Evolutionary conservation across 2,797 vertebrate species (phyloP), one percentile per base, ranked within the genome.

Genomic region (Pterois miles): DNA sequence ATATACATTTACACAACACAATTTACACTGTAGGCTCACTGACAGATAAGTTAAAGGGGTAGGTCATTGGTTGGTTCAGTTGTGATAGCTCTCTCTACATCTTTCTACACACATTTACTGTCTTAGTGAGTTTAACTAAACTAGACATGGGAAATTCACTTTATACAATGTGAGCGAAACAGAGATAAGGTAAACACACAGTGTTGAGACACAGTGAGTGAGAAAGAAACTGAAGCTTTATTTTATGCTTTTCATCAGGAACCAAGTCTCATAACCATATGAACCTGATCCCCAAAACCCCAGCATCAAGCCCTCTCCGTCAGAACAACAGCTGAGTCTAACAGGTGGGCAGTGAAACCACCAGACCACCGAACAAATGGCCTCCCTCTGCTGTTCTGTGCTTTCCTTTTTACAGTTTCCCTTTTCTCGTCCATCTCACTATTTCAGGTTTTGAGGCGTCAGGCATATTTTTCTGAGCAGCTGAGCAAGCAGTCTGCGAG

Each of bases 321-420:
- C 9, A 65, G 29, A 84, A 53, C 31, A 83, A 81, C 85, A 83
- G 80, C 85, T 73, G 76, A 71, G 53, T 53, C 29, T 23, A 56
- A 88, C 88, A 92, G 86, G 71, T 91, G 89, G 25, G 54, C 46
- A 81, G 62, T 82, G 77, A 84, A 78, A 88, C 78, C 64, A 88
- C 78, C 64, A 76, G 53, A 80, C n/a, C 74, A 74, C 60, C 54
- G 56, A 81, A 77, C 83, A 91, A 70, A 75, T 76, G 74, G 52
- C 22, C 52, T 58, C 25, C n/a, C 50, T 60, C 27, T 56, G 57
- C 81, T 82, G 57, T 67, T 74, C 22, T 50, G 1, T 4, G 73
- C 65, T 74, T 73, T 86, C 67, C 64, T 79, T 63, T 78, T 62
- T 56, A 64, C 46, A 65, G 8, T 65, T 77, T 74, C 67, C 27